Conservation (phyloP, 2,888 invertebrate genomes). For the Zele albiditarsus region DNA sequence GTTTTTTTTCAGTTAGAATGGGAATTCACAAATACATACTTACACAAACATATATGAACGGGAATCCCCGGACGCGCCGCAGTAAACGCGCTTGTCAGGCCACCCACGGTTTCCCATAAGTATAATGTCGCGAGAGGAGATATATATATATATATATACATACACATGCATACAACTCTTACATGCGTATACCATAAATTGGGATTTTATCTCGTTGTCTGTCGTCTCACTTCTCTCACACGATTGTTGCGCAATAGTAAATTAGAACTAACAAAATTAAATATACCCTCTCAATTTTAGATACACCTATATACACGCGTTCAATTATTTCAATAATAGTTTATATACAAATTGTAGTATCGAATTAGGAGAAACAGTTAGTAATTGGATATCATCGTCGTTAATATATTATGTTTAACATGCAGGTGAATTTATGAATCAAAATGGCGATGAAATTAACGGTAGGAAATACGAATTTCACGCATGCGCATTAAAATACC, state of each 20-base stretch:
- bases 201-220: conserved; percentile 69
- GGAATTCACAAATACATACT: background rate
- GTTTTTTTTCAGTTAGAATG: background rate
- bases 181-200: conserved; percentile 67
- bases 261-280: conserved; percentile 56
- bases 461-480: too few relatives aligned
- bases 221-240: conserved; percentile 53
- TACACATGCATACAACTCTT: conserved; percentile 36
- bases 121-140: conserved; percentile 57
- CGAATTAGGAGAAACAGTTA: too few relatives aligned
- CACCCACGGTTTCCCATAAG: conserved; percentile 72
- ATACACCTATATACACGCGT: background rate
- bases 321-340: background rate
- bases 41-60: conserved; percentile 4
- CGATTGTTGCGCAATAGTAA: conserved; percentile 65
- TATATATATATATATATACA: background rate
- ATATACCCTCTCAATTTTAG: background rate
- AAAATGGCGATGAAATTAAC: too few relatives aligned
- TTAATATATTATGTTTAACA: too few relatives aligned
- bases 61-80: conserved; percentile 64
- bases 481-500: too few relatives aligned
- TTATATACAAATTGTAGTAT: too few relatives aligned
- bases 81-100: conserved; percentile 61
- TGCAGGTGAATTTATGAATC: too few relatives aligned
- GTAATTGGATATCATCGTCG: too few relatives aligned